These are phyloP conservation scores for Drosophila serrata DNA, from an alignment of 1,140 invertebrate species.

Conservation along the genomic window DNA sequence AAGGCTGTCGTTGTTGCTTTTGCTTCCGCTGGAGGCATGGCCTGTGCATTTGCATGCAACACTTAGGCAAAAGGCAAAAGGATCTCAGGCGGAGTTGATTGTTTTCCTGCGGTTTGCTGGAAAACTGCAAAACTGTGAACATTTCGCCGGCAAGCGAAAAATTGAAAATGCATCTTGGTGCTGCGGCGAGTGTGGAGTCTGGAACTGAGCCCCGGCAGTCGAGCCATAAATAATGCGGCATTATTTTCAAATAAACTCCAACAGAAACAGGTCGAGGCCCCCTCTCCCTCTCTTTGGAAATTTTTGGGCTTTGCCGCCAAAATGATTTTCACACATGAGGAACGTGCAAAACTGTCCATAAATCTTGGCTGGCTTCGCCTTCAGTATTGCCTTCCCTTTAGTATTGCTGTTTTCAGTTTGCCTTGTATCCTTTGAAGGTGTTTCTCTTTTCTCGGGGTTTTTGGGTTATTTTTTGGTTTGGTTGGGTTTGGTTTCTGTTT, in stretches of 20 bases:
- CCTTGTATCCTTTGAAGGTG: conserved; percentile 26
- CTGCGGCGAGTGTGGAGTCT: conserved; percentile 38
- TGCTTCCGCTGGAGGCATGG: conserved; percentile 37
- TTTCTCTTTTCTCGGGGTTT: conserved; percentile 11
- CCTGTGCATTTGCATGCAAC: conserved; percentile 73
- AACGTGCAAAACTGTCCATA: conserved; percentile 79
- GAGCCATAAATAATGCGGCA: conserved; percentile 78
- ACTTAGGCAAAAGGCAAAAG: conserved; percentile 36
- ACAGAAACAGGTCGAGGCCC: conserved; percentile 31
- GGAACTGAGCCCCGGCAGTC: conserved; percentile 33
- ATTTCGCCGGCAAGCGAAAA: conserved; percentile 60
- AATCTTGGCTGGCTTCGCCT: conserved; percentile 50
- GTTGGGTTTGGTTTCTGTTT: conserved; percentile 8
- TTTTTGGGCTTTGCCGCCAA: conserved; percentile 57
- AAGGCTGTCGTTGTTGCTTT: conserved; percentile 58
- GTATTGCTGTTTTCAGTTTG: neutral
- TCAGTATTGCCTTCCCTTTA: conserved; percentile 14
- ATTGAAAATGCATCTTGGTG: conserved; percentile 64
- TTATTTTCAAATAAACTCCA: conserved; percentile 82
- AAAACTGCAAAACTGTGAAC: conserved; percentile 70
- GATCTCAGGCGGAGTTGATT: conserved; percentile 58
- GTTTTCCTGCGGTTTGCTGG: conserved; percentile 74
- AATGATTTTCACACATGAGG: conserved; percentile 82
- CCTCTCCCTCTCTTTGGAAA: neutral
- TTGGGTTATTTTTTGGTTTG: conserved; percentile 8